phyloP scores from a whole-genome alignment of 2,888 invertebrate species.

The Pseudococcus jackbeardsleyi region DNA sequence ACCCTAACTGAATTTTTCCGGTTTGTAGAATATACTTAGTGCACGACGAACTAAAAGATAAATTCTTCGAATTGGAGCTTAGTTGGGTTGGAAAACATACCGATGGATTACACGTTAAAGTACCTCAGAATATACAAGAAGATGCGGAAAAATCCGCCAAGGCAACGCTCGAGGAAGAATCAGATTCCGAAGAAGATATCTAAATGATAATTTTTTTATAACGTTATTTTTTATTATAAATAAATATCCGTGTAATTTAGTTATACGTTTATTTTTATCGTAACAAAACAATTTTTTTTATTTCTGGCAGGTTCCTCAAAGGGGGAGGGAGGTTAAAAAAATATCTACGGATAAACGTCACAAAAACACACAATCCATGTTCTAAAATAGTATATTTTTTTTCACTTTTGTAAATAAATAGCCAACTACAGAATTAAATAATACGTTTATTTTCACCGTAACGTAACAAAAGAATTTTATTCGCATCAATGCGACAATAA shows the following conservation, averaged over 20 bases:
- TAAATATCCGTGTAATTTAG: conserved; percentile 18
- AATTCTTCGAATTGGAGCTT: conserved; percentile 94
- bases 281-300: too few relatives aligned
- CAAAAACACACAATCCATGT: too few relatives aligned
- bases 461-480: background rate
- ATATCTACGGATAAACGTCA: too few relatives aligned
- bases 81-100: conserved; percentile 92
- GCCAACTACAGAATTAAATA: background rate
- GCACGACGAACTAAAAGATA: conserved; percentile 95
- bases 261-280: background rate
- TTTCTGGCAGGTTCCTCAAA: too few relatives aligned
- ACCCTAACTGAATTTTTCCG: conserved; percentile 1
- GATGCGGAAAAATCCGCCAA: conserved; percentile 93
- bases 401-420: too few relatives aligned
- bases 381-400: too few relatives aligned
- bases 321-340: too few relatives aligned
- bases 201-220: conserved; percentile 27
- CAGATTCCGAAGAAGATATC: conserved; percentile 82
- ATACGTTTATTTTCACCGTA: conserved; percentile 8
- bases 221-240: conserved; percentile 45
- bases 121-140: conserved; percentile 80
- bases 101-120: conserved; percentile 84
- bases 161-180: conserved; percentile 86
- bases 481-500: background rate
- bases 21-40: conserved; percentile 84